A percentile compares a stretch with the other conserved stretches of the same genome.
Evolutionary conservation across 2,113 vertebrate species (phyloP).

Genomic region (Psilopogon haemacephalus): DNA sequence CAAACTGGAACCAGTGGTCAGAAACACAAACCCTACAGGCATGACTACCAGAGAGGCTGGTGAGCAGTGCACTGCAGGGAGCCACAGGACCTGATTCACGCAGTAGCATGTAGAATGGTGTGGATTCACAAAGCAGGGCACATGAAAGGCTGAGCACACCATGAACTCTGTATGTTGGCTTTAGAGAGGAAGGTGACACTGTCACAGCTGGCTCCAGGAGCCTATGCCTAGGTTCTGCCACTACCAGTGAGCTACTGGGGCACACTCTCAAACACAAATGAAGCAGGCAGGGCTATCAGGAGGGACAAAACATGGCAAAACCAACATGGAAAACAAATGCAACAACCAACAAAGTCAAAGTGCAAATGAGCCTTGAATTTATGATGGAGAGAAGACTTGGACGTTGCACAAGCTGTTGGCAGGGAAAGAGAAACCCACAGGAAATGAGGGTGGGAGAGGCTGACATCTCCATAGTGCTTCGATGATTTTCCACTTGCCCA

Average conservation of each 20-base stretch:
- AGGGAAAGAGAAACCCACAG: constrained; percentile 24
- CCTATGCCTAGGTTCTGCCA: constrained; percentile 16
- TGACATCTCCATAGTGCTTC: constrained; percentile 71
- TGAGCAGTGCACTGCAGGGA: constrained; percentile 31
- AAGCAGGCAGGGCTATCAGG: neutral
- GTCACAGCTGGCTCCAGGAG: constrained; percentile 21
- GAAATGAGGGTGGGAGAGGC: neutral
- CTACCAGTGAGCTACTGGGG: constrained; percentile 22
- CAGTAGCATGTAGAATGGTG: constrained; percentile 7
- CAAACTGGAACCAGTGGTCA: constrained; percentile 13
- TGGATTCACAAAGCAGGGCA: neutral
- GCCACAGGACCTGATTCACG: constrained; percentile 54
- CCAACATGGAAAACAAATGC: constrained; percentile 28
- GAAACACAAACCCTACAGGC: constrained; percentile 34
- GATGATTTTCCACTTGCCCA: constrained; percentile 64
- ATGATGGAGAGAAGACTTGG: constrained; percentile 41
- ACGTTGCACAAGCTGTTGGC: constrained; percentile 49
- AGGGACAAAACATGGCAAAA: neutral
- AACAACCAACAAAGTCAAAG: constrained; percentile 48
- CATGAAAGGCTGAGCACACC: constrained; percentile 54
- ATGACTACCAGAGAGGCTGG: neutral
- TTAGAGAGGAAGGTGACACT: constrained; percentile 30
- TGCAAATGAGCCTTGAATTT: constrained; percentile 56
- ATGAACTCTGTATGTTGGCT: constrained; percentile 64
- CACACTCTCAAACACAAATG: neutral